Evolutionary conservation across 2,888 invertebrate genomes (phyloP), one percentile per base, ranked within the genome.

Genomic region (Acanthoscelides obtectus): DNA sequence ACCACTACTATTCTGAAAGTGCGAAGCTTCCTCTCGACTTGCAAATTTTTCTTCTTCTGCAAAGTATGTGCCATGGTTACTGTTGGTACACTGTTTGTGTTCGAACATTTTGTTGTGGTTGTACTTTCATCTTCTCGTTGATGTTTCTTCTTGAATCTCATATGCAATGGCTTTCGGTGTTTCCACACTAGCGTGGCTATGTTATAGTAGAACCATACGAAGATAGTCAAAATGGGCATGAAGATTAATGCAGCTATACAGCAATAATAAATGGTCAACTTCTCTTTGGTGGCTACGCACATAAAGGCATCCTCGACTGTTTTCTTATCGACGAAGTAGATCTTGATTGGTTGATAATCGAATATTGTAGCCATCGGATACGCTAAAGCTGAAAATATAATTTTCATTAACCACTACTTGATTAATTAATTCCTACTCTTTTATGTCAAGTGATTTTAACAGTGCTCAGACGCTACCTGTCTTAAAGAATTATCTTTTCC

Each of bases 1-100:
- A 87, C 81, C 20, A 90, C 79, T 64, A 90, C 88, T 12, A 90
- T 85, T 74, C 86, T 87, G 71, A 90, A 88, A 72, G 89, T 90
- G 69, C 89, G 86, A 0, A 88, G 84, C 79, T 89, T 90, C 2
- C 88, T 74, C 70, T 82, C 79, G n/a, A 81, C 79, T 70, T 78
- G 79, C 0, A 80, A 71, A 71, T 80, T 83, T 70, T 78, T 80
- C 22, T 73, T 77, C 65, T 79, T 79, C 22, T 66, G 66, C 19
- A 20, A 21, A 8, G 66, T n/a, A 6, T 17, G 22, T 12, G 1
- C 12, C 45, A 45, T 45, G 1, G 45, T 45, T 12, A 45, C 45
- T 12, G 45, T 45, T 6, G 45, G 45, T 12, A 63, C 74, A n/a
- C 69, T 72, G 64, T 75, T 73, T 0, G 72, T 3, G 66, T 73